Conservation (phyloP, 2,113 vertebrate genomes). For the Turdus rufiventris region DNA sequence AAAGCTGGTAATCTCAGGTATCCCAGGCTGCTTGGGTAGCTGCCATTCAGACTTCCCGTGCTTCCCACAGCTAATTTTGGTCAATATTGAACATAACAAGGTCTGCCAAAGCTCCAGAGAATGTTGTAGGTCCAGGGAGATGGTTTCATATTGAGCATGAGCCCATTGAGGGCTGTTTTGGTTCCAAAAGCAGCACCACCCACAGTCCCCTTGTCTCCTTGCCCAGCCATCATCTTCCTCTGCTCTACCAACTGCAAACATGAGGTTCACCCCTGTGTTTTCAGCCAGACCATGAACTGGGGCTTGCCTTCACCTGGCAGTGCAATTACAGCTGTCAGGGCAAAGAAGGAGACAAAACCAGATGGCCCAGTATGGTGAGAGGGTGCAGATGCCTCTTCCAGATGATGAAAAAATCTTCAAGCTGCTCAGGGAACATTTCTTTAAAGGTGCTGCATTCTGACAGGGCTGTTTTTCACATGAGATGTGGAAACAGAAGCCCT, state of each 20-base stretch:
- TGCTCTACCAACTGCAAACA: background rate
- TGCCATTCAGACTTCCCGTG: background rate
- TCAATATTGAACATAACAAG: background rate
- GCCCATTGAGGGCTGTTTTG: background rate
- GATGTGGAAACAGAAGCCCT: background rate
- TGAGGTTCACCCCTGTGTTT: background rate
- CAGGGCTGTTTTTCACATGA: background rate
- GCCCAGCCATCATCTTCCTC: background rate
- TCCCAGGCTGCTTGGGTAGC: background rate
- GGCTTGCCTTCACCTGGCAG: background rate
- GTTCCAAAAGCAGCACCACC: background rate
- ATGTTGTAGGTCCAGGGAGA: background rate
- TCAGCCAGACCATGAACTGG: background rate
- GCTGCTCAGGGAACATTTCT: background rate
- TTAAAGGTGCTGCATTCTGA: background rate
- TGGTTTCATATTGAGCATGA: background rate
- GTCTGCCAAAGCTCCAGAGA: background rate
- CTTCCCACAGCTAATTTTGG: background rate
- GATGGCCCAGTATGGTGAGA: background rate
- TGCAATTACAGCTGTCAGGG: background rate
- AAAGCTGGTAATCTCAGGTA: background rate
- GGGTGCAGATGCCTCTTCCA: background rate
- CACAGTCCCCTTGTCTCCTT: background rate
- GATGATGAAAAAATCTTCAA: background rate
- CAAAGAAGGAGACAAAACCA: background rate